Evolutionary conservation across 2,797 vertebrate genomes (phyloP).

Genomic region (Botia almorhae): DNA sequence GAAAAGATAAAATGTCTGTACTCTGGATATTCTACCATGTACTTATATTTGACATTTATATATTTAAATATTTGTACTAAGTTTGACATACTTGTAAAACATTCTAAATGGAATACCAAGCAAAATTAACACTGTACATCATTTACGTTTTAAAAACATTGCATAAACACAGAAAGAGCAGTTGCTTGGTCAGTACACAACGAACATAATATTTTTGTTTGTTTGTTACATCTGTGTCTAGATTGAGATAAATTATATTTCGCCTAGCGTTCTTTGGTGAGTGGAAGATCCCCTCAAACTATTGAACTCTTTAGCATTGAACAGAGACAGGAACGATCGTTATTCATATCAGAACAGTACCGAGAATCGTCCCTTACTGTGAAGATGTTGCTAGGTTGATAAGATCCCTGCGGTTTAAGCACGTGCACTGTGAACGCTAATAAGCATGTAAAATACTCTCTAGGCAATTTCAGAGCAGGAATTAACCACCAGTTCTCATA

Average conservation of each 20-base stretch:
- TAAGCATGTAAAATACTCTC: neutral
- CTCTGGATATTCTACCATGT: no score
- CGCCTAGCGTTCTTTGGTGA: neutral
- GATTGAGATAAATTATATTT: neutral
- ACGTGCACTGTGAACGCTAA: conserved; percentile 3
- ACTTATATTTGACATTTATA: no score
- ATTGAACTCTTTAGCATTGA: neutral
- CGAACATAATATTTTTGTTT: neutral
- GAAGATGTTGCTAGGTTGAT: conserved; percentile 20
- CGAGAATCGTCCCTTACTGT: neutral
- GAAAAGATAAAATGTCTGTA: no score
- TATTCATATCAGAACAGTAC: neutral
- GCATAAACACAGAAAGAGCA: neutral
- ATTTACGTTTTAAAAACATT: no score
- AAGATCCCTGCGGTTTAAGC: conserved; percentile 7
- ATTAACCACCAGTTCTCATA: neutral
- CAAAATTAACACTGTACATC: no score
- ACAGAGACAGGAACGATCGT: neutral
- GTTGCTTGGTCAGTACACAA: neutral
- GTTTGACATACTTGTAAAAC: no score
- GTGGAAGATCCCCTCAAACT: neutral
- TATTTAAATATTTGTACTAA: no score
- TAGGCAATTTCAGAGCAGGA: neutral
- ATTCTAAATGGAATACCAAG: no score
- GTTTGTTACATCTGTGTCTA: neutral